Conservation (phyloP, 2,113 vertebrate genomes). For the Pantherophis guttatus region DNA sequence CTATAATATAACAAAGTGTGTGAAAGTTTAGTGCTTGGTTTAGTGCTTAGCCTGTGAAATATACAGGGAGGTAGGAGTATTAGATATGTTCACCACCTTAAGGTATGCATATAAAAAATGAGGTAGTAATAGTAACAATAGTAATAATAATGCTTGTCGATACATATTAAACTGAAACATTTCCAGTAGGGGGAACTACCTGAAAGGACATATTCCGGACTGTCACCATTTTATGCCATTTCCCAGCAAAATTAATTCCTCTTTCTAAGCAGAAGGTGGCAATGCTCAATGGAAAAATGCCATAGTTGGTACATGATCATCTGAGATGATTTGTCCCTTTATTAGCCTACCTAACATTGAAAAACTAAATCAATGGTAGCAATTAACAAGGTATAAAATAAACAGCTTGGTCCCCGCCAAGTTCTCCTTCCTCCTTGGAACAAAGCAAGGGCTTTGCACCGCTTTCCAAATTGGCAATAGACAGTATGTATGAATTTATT, state of each 20-base stretch:
- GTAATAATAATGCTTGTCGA: background rate
- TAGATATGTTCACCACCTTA: background rate
- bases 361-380: slow-evolving; percentile 50
- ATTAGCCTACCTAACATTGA: slow-evolving; percentile 57
- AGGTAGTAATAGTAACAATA: background rate
- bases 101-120: background rate
- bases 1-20: background rate
- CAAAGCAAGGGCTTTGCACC: slow-evolving; percentile 49
- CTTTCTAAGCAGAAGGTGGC: background rate
- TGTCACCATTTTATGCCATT: background rate
- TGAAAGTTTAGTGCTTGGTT: background rate
- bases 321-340: slow-evolving; percentile 55
- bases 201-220: background rate
- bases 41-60: background rate
- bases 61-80: background rate
- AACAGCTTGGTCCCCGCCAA: slow-evolving; percentile 66
- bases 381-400: slow-evolving; percentile 71
- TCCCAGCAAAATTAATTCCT: background rate
- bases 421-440: slow-evolving; percentile 49
- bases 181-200: background rate
- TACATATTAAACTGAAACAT: background rate
- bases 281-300: background rate
- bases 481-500: slow-evolving; percentile 60
- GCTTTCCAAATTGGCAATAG: slow-evolving; percentile 60
- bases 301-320: slow-evolving; percentile 52